These are phyloP conservation scores for Sciaenops ocellatus DNA, from an alignment of 2,797 vertebrate genomes.

Conservation along the genomic window DNA sequence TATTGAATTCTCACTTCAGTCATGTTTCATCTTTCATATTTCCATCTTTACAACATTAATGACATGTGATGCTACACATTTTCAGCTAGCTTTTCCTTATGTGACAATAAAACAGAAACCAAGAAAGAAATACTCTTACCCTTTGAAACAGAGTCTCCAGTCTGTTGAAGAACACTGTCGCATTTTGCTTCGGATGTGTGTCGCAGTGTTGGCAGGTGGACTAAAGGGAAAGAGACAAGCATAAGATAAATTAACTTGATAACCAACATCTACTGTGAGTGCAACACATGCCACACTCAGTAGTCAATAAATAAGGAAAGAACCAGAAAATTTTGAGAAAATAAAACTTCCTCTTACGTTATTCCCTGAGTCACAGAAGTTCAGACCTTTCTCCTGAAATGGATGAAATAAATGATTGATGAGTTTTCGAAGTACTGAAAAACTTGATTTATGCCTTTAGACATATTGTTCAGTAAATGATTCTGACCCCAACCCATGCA, in stretches of 20 bases:
- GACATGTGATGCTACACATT: neutral
- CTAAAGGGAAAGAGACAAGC: slow-evolving; percentile 59
- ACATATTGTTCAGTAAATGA: neutral
- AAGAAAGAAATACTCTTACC: slow-evolving; percentile 55
- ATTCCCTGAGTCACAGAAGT: slow-evolving; percentile 19
- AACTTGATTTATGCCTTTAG: neutral
- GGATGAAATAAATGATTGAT: neutral
- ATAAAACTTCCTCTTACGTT: slow-evolving; percentile 49
- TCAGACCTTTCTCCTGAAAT: slow-evolving; percentile 47
- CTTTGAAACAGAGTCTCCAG: slow-evolving; percentile 75
- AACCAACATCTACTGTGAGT: neutral
- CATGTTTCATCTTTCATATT: neutral
- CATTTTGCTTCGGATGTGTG: slow-evolving; percentile 43
- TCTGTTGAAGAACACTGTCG: slow-evolving; percentile 63
- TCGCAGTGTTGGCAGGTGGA: slow-evolving; percentile 64
- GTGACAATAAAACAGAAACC: neutral
- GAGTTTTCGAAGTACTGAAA: neutral
- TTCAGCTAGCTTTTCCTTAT: neutral
- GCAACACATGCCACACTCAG: neutral
- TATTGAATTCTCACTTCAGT: neutral
- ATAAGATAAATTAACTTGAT: neutral
- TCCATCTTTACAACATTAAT: neutral
- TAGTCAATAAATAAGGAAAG: neutral
- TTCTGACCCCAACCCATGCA: neutral
- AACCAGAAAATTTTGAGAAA: neutral